Percentiles rank a stretch among this genome's conserved stretches.
Evolutionary conservation across 1,140 invertebrate species (phyloP).

Genomic region (Acromyrmex charruanus): DNA sequence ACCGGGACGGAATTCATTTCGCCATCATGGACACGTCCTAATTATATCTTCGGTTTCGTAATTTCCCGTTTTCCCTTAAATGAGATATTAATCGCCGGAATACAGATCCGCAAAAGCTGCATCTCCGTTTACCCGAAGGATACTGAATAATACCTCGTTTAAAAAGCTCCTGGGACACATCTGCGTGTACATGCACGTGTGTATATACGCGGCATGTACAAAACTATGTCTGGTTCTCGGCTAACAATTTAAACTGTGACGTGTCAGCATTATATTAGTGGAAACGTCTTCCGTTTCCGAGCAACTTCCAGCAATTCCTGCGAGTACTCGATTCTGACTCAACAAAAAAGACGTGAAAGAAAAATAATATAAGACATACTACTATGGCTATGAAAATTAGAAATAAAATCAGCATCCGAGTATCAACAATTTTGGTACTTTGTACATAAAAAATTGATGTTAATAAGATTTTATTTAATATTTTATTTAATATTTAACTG

Average conservation of each 20-base stretch:
- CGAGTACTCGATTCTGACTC: not conserved
- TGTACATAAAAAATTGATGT: not conserved
- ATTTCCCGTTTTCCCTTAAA: constrained; percentile 53
- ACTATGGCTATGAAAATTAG: not conserved
- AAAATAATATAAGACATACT: not conserved
- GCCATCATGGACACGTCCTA: constrained; percentile 46
- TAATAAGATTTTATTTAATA: too few species aligned
- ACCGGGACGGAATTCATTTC: constrained; percentile 30
- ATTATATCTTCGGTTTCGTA: constrained; percentile 27
- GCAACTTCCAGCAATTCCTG: not conserved
- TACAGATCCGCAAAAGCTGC: not conserved
- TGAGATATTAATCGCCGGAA: constrained; percentile 42
- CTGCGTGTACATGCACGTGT: too few species aligned
- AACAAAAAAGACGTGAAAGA: not conserved
- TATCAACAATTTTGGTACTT: not conserved
- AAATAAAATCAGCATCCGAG: not conserved
- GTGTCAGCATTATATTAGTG: constrained; percentile 25
- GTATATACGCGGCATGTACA: not conserved
- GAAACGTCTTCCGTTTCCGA: constrained; percentile 14
- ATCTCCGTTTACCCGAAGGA: not conserved
- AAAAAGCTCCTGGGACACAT: constrained; percentile 19
- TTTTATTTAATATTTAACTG: too few species aligned
- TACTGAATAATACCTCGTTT: constrained; percentile 44
- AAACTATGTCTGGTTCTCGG: constrained; percentile 6
- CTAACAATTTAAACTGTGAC: constrained; percentile 30